Base-by-base conservation (phyloP, 1,140 invertebrate genomes). In the Belonocnema kinseyi region DNA sequence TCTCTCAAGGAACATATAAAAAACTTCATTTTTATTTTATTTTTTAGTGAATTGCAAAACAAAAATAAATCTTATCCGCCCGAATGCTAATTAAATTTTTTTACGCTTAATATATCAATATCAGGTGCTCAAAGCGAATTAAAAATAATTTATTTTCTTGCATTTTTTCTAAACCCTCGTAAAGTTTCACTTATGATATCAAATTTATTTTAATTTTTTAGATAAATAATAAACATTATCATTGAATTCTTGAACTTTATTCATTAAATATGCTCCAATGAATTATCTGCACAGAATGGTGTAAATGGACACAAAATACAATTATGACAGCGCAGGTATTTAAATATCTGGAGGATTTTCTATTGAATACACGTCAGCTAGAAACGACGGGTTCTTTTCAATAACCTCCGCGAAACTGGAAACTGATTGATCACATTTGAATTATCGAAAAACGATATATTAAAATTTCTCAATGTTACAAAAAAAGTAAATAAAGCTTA, bases 351-450 rank as follows among this genome's bases (percentile, higher is more conserved):
- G 21, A 40, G 40, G 40, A 66, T 16, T 3, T 19, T 58, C 26
- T 66, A 66, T 16, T 66, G 61, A 66, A 66, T 46, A 46, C 33
- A 33, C 8, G 61, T 40, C 61, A 66, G 26, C n/a, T n/a, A 66
- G 46, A 40, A 16, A 66, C 46, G 61, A 66, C 61, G 33, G 7
- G n/a, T n/a, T 12, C 61, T 33, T 66, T 66, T 66, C 21, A 66
- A 46, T 14, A 16, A 16, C 33, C 33, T 66, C 5, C n/a, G 10
- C 16, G 33, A 40, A 61, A 61, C 58, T 61, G 58, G 14, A 61
- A 26, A 21, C 21, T 61, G 58, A 61, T 33, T 66, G 61, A 66
- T 66, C 13, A 66, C 16, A 33, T 16, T 4, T 5, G 10, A 33
- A 16, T 66, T 46, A 40, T 40, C n/a, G 14, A 33, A 40, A 66